These are phyloP conservation scores for Archips xylosteana DNA, from an alignment of 2,888 invertebrate genomes.

Conservation along the genomic window DNA sequence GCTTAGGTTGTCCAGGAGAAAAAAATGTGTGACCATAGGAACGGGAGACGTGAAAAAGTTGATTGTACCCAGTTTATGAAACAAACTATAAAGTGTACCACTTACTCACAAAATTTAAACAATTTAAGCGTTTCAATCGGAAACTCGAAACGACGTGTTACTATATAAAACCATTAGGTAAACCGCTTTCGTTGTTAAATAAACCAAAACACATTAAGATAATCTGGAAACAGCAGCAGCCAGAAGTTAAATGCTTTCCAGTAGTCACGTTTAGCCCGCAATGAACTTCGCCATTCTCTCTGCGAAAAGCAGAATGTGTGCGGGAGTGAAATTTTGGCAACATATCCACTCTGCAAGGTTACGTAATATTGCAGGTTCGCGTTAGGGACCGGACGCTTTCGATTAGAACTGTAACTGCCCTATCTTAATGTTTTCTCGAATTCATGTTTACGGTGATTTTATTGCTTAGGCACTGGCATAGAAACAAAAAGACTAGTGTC, in stretches of 20 bases:
- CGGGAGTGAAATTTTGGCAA: slow-evolving; percentile 73
- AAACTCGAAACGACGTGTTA: slow-evolving; percentile 2
- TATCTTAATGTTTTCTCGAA: slow-evolving; percentile 11
- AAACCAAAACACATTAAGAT: slow-evolving; percentile 25
- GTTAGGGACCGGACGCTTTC: slow-evolving; percentile 48
- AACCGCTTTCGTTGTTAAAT: slow-evolving; percentile 26
- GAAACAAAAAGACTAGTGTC: not conserved
- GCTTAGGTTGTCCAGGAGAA: too few species aligned
- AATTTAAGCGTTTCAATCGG: not conserved
- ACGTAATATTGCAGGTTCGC: slow-evolving; percentile 78
- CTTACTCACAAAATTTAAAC: not conserved
- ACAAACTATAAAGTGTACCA: not conserved
- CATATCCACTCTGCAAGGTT: slow-evolving; percentile 74
- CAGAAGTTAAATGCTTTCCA: slow-evolving; percentile 19
- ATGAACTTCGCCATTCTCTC: slow-evolving; percentile 38
- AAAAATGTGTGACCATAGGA: too few species aligned
- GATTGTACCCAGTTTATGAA: too few species aligned
- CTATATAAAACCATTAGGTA: slow-evolving; percentile 17
- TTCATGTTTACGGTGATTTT: slow-evolving; percentile 7
- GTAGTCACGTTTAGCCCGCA: slow-evolving; percentile 42
- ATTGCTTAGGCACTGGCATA: not conserved
- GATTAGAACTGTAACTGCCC: slow-evolving; percentile 16
- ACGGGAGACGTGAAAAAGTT: too few species aligned
- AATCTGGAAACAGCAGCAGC: slow-evolving; percentile 14
- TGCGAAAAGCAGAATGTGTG: slow-evolving; percentile 30